phyloP scores from a whole-genome alignment of 92 coral and sea anemone genomes.

The Isaurus tuberculatus region DNA sequence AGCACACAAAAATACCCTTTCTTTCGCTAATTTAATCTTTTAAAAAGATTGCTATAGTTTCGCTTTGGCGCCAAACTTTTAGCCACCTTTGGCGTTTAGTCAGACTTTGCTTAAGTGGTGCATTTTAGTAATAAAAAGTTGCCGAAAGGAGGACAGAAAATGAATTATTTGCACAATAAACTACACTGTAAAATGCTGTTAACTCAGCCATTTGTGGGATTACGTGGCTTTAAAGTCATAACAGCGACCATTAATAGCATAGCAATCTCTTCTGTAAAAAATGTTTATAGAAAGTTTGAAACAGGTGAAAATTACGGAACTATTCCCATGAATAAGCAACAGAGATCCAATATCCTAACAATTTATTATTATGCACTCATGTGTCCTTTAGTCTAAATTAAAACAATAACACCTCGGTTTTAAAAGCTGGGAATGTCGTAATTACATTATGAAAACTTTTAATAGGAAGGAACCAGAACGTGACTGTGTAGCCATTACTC shows the following conservation, averaged over 20 bases:
- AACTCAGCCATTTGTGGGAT: conserved; percentile 39
- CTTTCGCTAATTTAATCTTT: conserved; percentile 47
- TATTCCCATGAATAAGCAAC: conserved; percentile 50
- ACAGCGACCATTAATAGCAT: conserved; percentile 42
- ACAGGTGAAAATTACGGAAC: conserved; percentile 43
- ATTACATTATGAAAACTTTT: conserved; percentile 48
- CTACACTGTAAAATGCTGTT: conserved; percentile 25
- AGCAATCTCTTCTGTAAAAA: conserved; percentile 40
- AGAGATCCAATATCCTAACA: conserved; percentile 47
- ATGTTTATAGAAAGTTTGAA: conserved; percentile 38
- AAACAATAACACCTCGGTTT: conserved; percentile 40
- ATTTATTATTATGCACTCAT: conserved; percentile 35
- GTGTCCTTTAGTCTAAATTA: conserved; percentile 43
- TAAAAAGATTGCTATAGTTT: conserved; percentile 29
- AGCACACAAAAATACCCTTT: neutral
- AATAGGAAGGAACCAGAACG: conserved; percentile 32
- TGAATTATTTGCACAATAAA: conserved; percentile 44
- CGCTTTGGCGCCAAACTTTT: conserved; percentile 27
- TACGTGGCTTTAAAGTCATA: conserved; percentile 37
- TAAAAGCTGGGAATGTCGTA: conserved; percentile 46
- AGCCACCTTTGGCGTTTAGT: conserved; percentile 35
- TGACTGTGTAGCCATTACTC: conserved; percentile 28
- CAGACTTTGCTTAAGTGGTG: conserved; percentile 25
- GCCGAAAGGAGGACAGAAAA: conserved; percentile 13
- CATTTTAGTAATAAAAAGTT: conserved; percentile 20